Conservation (phyloP, 2,113 vertebrate genomes). For the Chlamydotis undulata region DNA sequence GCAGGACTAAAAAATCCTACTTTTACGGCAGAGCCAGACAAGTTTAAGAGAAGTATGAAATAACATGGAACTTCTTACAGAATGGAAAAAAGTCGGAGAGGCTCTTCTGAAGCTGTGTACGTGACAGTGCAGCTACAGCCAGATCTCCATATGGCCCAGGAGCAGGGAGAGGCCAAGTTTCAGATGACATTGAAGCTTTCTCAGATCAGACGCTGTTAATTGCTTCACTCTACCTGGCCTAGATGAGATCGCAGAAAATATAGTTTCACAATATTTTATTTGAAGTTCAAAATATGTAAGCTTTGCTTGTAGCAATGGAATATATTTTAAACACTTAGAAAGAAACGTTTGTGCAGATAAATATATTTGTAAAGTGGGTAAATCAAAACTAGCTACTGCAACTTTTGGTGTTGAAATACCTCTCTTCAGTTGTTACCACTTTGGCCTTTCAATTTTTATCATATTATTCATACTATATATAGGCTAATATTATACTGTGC, state of each 20-base stretch:
- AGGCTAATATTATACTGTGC: not conserved
- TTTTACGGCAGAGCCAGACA: not conserved
- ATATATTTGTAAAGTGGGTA: not conserved
- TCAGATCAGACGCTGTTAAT: not conserved
- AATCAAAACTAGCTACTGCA: not conserved
- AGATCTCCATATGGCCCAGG: not conserved
- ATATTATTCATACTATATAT: not conserved
- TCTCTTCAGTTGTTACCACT: not conserved
- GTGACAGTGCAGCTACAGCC: not conserved
- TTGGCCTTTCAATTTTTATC: not conserved
- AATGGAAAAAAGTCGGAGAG: not conserved
- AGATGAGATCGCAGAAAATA: not conserved
- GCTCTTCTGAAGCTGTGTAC: accelerated
- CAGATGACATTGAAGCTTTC: not conserved
- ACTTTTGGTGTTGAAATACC: not conserved
- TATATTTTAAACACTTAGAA: not conserved
- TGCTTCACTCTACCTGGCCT: not conserved
- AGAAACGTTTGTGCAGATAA: not conserved
- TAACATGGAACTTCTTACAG: not conserved
- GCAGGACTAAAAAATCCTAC: not conserved
- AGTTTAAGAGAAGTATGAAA: not conserved
- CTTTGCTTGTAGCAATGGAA: not conserved
- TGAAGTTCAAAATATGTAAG: not conserved
- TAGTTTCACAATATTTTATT: not conserved
- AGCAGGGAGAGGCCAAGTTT: not conserved